Conservation (phyloP, 2,113 vertebrate species). For the Paracanthobrama guichenoti region DNA sequence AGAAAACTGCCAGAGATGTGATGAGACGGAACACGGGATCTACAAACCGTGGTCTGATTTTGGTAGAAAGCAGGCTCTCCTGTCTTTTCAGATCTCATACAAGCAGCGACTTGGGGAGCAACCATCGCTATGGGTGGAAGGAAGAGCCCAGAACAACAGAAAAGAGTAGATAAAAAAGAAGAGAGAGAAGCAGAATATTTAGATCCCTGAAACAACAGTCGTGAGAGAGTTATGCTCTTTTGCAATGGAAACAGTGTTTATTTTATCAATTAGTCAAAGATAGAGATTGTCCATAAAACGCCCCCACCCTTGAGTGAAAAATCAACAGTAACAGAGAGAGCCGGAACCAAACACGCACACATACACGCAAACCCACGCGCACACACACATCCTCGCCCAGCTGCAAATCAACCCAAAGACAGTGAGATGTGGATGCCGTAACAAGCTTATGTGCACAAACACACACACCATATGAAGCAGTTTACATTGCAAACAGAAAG, state of each 20-base stretch:
- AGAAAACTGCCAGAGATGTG: conserved; percentile 71
- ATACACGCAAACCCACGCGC: conserved; percentile 78
- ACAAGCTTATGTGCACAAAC: conserved; percentile 72
- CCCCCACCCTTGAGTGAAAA: conserved; percentile 87
- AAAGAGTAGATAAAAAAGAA: conserved; percentile 66
- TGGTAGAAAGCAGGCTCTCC: conserved; percentile 98
- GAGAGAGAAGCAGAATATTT: conserved; percentile 91
- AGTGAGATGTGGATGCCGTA: conserved; percentile 45
- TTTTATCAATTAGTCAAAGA: conserved; percentile 77
- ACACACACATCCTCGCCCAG: conserved; percentile 69
- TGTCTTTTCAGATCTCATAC: conserved; percentile 99
- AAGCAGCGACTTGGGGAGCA: conserved; percentile 98
- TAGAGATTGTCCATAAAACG: conserved; percentile 93
- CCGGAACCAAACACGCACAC: conserved; percentile 72
- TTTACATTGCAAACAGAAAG: conserved; percentile 83
- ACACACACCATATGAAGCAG: conserved; percentile 83
- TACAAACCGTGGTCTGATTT: conserved; percentile 99
- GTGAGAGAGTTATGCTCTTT: conserved; percentile 87
- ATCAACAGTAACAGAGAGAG: conserved; percentile 78
- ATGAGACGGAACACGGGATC: conserved; percentile 86
- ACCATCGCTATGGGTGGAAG: conserved; percentile 88
- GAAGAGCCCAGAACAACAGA: conserved; percentile 75
- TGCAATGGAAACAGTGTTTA: conserved; percentile 95
- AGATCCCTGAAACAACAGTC: conserved; percentile 79
- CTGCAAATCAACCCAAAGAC: conserved; percentile 51